phyloP scores from a whole-genome alignment of 2,888 invertebrate genomes.

The Deroplatys truncata region DNA sequence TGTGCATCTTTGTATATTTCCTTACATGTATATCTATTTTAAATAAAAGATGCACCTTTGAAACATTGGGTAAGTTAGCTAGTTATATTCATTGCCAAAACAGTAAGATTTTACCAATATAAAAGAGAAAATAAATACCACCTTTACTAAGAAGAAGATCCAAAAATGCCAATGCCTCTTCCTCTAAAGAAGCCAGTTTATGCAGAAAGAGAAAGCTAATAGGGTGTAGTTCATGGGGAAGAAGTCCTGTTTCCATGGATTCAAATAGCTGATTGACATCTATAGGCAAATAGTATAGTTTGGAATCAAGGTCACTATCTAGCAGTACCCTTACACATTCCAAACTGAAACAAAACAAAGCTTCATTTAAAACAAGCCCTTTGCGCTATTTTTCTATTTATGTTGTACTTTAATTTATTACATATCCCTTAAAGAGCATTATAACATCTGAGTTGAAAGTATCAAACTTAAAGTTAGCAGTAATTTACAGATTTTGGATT shows the following conservation, averaged over 20 bases:
- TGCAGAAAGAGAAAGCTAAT: neutral
- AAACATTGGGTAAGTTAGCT: too few relatives aligned
- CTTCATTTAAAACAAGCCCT: too few relatives aligned
- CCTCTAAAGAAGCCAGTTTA: neutral
- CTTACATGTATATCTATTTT: too few relatives aligned
- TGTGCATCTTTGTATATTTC: too few relatives aligned
- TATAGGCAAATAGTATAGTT: neutral
- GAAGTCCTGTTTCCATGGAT: neutral
- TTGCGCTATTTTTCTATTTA: too few relatives aligned
- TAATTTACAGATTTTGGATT: too few relatives aligned
- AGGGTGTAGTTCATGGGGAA: neutral
- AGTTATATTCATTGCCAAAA: too few relatives aligned
- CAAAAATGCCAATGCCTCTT: neutral
- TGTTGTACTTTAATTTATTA: too few relatives aligned
- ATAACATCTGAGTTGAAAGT: too few relatives aligned
- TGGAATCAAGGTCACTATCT: neutral
- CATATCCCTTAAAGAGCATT: too few relatives aligned
- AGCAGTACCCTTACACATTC: neutral
- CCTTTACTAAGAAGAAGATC: neutral
- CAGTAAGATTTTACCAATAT: neutral
- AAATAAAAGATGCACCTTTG: too few relatives aligned
- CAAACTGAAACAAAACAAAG: neutral
- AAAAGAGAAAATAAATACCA: neutral
- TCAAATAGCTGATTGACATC: neutral
- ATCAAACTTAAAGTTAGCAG: too few relatives aligned